Base-by-base conservation (phyloP, 2,113 vertebrate species). In the Nanorana parkeri region DNA sequence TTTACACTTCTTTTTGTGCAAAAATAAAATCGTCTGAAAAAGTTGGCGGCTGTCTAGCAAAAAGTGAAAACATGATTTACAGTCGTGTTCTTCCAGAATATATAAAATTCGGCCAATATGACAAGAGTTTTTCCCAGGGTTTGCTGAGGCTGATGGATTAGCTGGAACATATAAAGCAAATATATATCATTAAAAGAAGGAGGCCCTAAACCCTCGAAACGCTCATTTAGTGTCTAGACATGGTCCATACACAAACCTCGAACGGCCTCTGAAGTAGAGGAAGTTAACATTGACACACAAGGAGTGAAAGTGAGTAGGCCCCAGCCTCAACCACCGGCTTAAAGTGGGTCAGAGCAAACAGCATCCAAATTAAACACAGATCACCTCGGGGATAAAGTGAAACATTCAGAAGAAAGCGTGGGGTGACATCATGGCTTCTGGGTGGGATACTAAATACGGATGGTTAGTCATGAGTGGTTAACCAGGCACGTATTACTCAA, bases 401-500 rank as follows among this genome's bases (percentile, higher is more conserved):
- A 51, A 68, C 41, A 65, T 56, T 65, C 47, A 67, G 5, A 51
- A 23, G 0, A 0, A 0, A 83, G 69, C 67, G 54, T 52, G 60
- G 58, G n/a, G 67, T 80, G 77, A 61, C 73, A 67, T 87, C 75
- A 67, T 47, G 54, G 54, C 19, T 80, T 47, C 63, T 26, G 68
- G 63, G 63, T 72, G 60, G n/a, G 41, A 58, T 10, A 54, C 76
- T 81, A 65, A 64, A 60, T 0, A 0, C 41, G 0, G 0, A 21
- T 0, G 68, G 19, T 19, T 74, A 64, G 71, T 68, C 47, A 54
- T 5, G 0, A 80, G 80, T 51, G 78, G 81, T 3, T 86, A 71
- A 68, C 77, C 76, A 85, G 77, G 66, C 10, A 77, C 74, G 84
- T 66, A 84, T 82, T 68, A 78, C 24, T 51, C 52, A 77, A 47